Base-by-base conservation (phyloP, 2,797 vertebrate genomes). In the Glyptemys insculpta region DNA sequence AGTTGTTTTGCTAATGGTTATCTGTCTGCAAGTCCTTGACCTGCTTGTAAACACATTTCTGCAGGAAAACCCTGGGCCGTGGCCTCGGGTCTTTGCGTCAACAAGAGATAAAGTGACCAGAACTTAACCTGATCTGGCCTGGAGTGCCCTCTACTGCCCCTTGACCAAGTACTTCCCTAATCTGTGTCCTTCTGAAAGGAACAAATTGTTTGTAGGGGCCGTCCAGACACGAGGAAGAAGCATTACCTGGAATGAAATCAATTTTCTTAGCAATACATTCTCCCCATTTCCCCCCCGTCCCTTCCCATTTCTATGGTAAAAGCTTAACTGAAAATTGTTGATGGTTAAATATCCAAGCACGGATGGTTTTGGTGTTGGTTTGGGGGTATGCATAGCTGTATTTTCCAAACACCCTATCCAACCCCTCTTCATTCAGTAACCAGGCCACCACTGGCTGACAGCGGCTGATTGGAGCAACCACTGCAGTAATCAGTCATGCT, bases 21-120 rank as follows among this genome's bases (percentile, higher is more conserved):
- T 99, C 99, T 99, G 98, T 99, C 98, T 98, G 97, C 98, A 98
- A 99, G 99, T 99, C 99, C 99, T 99, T 99, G 99, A 99, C 99
- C 99, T 98, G 98, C 98, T 99, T 99, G 99, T 99, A 99, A 99
- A 99, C 99, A 99, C 97, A 97, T 99, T 99, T 99, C 98, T 99
- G 96, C 99, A 99, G 99, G 99, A 99, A 98, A 98, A 98, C 98
- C 98, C 98, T 97, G 97, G 98, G 98, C 98, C 98, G 93, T 97
- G 98, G 99, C 98, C 99, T 98, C 98, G 72, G 98, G 98, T 98
- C 99, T 99, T 99, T 99, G 98, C 99, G 98, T 99, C 98, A 99
- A 99, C 99, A 99, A 97, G 98, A 99, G 99, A 99, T 99, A 99
- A 99, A 99, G 98, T 99, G 99, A 98, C 97, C 98, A 98, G 97